Percentiles rank a stretch among this genome's conserved stretches.
Evolutionary conservation across 2,888 invertebrate genomes (phyloP).

Genomic region (Eilema depressum): DNA sequence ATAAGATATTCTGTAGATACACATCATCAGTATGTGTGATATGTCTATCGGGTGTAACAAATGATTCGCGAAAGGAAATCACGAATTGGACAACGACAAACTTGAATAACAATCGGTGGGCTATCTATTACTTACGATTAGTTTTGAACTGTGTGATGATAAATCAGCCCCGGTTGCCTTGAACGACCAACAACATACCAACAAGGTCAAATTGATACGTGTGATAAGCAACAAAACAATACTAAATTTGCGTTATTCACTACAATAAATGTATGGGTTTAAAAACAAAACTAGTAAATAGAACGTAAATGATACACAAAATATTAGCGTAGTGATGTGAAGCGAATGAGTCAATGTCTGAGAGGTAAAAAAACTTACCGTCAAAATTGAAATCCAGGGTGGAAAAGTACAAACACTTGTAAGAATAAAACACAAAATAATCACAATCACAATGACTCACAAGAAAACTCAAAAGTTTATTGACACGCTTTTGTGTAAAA

Average conservation of each 20-base stretch:
- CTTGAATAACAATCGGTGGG: constrained; percentile 31
- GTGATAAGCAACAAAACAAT: constrained; percentile 46
- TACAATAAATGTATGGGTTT: constrained; percentile 6
- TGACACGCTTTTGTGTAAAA: constrained; percentile 62
- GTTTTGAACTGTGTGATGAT: constrained; percentile 29
- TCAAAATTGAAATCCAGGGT: constrained; percentile 78
- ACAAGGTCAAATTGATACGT: constrained; percentile 42
- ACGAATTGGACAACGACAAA: constrained; percentile 30
- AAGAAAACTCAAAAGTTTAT: constrained; percentile 62
- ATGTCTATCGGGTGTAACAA: constrained; percentile 40
- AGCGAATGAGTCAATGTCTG: constrained; percentile 22
- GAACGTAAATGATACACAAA: neutral
- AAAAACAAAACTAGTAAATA: neutral
- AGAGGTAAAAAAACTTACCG: constrained; percentile 59
- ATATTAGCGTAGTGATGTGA: constrained; percentile 18
- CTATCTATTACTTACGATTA: constrained; percentile 26
- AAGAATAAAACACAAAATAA: constrained; percentile 52
- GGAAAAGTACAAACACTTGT: constrained; percentile 53
- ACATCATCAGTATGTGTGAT: constrained; percentile 49
- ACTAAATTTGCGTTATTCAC: constrained; percentile 25
- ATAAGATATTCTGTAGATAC: constrained; percentile 15
- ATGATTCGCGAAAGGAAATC: constrained; percentile 35
- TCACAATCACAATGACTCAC: constrained; percentile 58
- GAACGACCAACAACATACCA: constrained; percentile 33
- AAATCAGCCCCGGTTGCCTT: constrained; percentile 32